Percentiles rank a stretch among this genome's conserved stretches.
phyloP scores from a whole-genome alignment of 2,888 invertebrate species.

The Gibbula magus region DNA sequence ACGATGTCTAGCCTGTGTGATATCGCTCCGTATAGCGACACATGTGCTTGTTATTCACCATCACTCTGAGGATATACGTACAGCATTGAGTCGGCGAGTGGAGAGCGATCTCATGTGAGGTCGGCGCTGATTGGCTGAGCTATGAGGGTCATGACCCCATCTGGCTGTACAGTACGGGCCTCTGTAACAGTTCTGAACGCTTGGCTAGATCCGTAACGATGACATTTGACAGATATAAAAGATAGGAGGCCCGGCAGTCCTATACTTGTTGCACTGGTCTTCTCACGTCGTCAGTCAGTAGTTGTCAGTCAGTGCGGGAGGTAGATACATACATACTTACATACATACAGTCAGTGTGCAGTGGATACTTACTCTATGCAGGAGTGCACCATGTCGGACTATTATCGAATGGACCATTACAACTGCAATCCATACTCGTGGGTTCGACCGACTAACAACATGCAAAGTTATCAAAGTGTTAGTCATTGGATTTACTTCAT shows the following conservation, averaged over 20 bases:
- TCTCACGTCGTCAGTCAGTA: background rate
- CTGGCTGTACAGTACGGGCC: background rate
- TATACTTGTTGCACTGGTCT: background rate
- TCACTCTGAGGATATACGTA: too few species aligned
- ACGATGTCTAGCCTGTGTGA: too few species aligned
- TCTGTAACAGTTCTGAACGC: constrained; percentile 3
- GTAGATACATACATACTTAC: too few species aligned
- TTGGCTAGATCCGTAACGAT: constrained; percentile 19
- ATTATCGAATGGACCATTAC: background rate
- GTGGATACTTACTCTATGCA: too few species aligned
- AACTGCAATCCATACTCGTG: constrained; percentile 14
- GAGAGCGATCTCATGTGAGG: background rate
- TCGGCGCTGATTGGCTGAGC: constrained; percentile 3
- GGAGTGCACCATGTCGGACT: background rate
- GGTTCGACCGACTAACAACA: background rate
- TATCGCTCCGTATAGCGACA: too few species aligned
- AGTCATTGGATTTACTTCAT: too few species aligned
- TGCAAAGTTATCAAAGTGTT: too few species aligned
- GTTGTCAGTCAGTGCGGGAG: background rate
- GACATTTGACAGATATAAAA: constrained; percentile 25
- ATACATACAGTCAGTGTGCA: too few species aligned
- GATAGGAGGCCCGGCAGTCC: background rate
- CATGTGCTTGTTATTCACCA: too few species aligned
- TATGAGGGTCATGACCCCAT: background rate
- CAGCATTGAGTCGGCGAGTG: too few species aligned